Percentiles rank a stretch among this genome's conserved stretches.
These are phyloP conservation scores for Drosophila sturtevanti DNA, from an alignment of 1,140 invertebrate species.

Conservation along the genomic window DNA sequence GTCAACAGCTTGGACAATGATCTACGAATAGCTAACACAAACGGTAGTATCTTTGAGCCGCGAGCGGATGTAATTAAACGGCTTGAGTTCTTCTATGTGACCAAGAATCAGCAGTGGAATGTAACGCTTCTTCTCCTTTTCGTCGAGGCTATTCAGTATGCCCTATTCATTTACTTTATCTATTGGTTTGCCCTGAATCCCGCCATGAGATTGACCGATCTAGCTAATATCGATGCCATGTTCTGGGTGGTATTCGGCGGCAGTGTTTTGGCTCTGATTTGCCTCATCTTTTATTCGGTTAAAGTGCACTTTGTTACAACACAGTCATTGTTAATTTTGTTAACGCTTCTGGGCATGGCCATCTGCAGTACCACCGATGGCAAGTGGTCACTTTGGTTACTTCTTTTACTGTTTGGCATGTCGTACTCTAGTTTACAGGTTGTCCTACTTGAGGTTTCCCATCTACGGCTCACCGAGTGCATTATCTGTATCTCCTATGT, in stretches of 20 bases:
- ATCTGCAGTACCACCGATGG: slow-evolving; percentile 57
- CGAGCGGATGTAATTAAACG: slow-evolving; percentile 69
- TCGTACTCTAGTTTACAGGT: slow-evolving; percentile 70
- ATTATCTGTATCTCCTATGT: slow-evolving; percentile 56
- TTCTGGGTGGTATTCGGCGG: slow-evolving; percentile 73
- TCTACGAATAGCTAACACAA: slow-evolving; percentile 71
- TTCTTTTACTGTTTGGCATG: slow-evolving; percentile 68
- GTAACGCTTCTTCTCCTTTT: slow-evolving; percentile 68
- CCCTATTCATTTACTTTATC: slow-evolving; percentile 70
- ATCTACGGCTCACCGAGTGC: slow-evolving; percentile 68
- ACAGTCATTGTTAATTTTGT: slow-evolving; percentile 51
- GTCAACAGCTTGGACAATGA: slow-evolving; percentile 76
- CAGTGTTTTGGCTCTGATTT: slow-evolving; percentile 44
- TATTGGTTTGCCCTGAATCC: slow-evolving; percentile 75
- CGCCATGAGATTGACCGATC: slow-evolving; percentile 49
- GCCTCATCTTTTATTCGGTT: slow-evolving; percentile 57
- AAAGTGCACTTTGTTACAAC: slow-evolving; percentile 70
- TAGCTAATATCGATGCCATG: slow-evolving; percentile 62
- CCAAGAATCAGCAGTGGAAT: slow-evolving; percentile 76
- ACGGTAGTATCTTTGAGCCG: slow-evolving; percentile 71
- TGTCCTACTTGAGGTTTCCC: slow-evolving; percentile 66
- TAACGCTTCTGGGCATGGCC: slow-evolving; percentile 70
- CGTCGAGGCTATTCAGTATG: slow-evolving; percentile 71
- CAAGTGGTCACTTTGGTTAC: slow-evolving; percentile 63
- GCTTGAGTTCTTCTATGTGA: slow-evolving; percentile 78